Evolutionary conservation across 2,113 vertebrate species (phyloP), one percentile per base, ranked within the genome.

Genomic region (Menidia beryllina): DNA sequence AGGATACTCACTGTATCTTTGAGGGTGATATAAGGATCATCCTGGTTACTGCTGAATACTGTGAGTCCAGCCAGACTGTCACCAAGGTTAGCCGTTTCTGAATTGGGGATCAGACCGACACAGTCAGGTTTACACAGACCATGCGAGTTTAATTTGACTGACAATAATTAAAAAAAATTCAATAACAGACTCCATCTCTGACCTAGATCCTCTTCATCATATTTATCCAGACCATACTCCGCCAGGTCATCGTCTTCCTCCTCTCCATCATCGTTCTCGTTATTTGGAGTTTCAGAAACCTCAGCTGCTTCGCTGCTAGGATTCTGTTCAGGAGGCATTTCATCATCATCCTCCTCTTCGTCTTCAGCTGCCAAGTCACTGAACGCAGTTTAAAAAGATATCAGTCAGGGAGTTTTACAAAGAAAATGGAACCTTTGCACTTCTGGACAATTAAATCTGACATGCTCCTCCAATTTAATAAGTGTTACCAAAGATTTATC

Each of bases 1-100:
- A n/a, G 17, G 36, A 24, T 26, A 91, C 93, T 94, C 82, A 98
- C 97, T 49, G 97, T 99, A 26, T 95, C 93, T 94, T 98, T 98
- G 3, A 99, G 82, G 54, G 97, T 98, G 85, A 99, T 89, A 7
- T 98, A 98, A 27, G 97, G 96, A 86, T 99, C 97, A 3, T 96
- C 92, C 2, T 97, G 95, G 23, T 97, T 98, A 52, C 72, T 95
- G 69, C 95, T 93, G 71, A 95, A 97, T 3, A 99, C 97, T 0
- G 96, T 91, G 55, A 99, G 94, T 1, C 96, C 94, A 58, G 97
- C 93, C 65, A 99, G 91, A 72, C 95, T 95, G 69, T 99, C 96
- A 7, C 95, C 96, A 2, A 99, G 95, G 57, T 94, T 95, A 41
- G 93, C 34, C 0, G 94, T 91, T 60, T 81, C 97, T 97, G 54